Conservation (phyloP, 2,888 invertebrate genomes). For the Leistus spinibarbis region DNA sequence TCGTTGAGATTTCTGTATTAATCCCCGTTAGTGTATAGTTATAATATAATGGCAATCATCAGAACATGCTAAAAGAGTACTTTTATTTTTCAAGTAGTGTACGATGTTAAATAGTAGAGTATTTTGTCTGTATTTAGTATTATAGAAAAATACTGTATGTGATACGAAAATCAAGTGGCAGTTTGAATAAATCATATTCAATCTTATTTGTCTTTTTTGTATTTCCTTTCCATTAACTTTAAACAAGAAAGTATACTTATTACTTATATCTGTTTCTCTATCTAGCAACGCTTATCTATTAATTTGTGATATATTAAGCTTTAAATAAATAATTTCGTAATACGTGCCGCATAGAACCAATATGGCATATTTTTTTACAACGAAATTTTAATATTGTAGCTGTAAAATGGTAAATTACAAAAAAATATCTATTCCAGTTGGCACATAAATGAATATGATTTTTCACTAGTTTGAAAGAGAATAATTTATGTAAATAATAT, state of each 20-base stretch:
- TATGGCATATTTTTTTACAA: too few species aligned
- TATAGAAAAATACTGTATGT: constrained; percentile 32
- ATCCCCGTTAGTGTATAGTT: constrained; percentile 22
- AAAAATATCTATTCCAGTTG: too few species aligned
- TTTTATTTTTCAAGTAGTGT: constrained; percentile 35
- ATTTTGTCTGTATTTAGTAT: constrained; percentile 33
- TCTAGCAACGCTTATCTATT: too few species aligned
- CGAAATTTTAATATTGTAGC: too few species aligned
- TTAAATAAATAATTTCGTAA: too few species aligned
- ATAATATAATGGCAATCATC: constrained; percentile 35
- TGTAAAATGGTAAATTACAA: too few species aligned
- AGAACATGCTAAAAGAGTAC: constrained; percentile 20
- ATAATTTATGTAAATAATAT: too few species aligned
- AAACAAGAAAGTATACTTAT: not conserved
- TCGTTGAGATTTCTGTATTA: constrained; percentile 2
- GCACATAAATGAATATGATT: not conserved
- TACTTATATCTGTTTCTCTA: too few species aligned
- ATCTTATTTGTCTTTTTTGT: not conserved
- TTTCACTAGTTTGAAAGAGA: not conserved
- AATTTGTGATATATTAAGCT: too few species aligned
- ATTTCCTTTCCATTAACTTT: not conserved
- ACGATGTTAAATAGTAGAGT: constrained; percentile 25
- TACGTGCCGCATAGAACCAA: too few species aligned
- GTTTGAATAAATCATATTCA: constrained; percentile 33
- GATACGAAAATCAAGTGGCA: constrained; percentile 25